A percentile compares a stretch with the other conserved stretches of the same genome.
Conservation (phyloP, 2,113 vertebrate genomes). For the Periophthalmus modestus region DNA sequence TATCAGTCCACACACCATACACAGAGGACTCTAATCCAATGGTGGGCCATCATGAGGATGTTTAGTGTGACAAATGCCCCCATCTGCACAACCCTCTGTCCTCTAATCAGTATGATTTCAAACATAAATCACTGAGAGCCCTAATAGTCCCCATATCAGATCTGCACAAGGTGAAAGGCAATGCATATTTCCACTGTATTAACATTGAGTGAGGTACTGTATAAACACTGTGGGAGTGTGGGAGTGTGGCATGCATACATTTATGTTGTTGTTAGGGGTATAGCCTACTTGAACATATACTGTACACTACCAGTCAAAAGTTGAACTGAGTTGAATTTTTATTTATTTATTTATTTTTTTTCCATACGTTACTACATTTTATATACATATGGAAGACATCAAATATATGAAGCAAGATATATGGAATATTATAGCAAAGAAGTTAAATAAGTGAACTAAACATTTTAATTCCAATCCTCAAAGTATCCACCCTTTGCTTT, state of each 20-base stretch:
- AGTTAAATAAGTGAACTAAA: too few relatives aligned
- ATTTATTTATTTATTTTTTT: too few relatives aligned
- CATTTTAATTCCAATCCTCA: too few relatives aligned
- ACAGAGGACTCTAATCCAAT: not conserved
- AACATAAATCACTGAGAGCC: slow-evolving; percentile 2
- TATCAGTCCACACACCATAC: not conserved
- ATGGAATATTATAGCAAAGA: too few relatives aligned
- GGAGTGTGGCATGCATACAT: not conserved
- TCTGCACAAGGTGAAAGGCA: slow-evolving; percentile 2
- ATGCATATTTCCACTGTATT: not conserved
- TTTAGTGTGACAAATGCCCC: slow-evolving; percentile 4
- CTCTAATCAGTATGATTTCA: slow-evolving; percentile 5
- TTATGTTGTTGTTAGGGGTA: too few relatives aligned
- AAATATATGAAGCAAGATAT: too few relatives aligned
- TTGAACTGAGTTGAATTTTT: too few relatives aligned
- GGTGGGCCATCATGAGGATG: not conserved
- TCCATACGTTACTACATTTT: too few relatives aligned
- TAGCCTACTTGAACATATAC: too few relatives aligned
- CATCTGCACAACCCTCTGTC: slow-evolving; percentile 1
- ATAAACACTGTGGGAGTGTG: not conserved
- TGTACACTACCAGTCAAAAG: too few relatives aligned
- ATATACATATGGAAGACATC: too few relatives aligned
- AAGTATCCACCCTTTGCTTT: too few relatives aligned
- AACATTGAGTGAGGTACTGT: not conserved
- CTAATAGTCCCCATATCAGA: not conserved